phyloP scores from a whole-genome alignment of 2,797 vertebrate genomes.

The Molossus alvarezi region DNA sequence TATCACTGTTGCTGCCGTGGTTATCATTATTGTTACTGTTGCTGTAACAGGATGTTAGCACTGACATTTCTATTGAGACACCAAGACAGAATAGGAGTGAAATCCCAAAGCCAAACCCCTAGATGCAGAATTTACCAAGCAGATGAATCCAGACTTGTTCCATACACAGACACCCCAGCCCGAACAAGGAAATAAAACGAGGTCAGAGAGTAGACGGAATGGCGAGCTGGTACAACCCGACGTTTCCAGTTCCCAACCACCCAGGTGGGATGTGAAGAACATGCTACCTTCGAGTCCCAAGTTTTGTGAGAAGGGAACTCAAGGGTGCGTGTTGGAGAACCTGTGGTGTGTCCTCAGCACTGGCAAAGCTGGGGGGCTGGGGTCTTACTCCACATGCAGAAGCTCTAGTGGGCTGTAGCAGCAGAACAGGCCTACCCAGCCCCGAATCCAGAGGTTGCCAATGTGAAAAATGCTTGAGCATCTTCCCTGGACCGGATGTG shows the following conservation, averaged over 20 bases:
- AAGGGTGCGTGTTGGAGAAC: not conserved
- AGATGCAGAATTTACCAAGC: conserved; percentile 41
- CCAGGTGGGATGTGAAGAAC: not conserved
- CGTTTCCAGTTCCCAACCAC: not conserved
- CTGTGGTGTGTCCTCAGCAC: not conserved
- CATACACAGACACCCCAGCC: conserved; percentile 41
- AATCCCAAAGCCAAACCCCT: not conserved
- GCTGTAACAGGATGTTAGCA: not conserved
- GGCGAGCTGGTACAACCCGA: not conserved
- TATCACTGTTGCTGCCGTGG: not conserved
- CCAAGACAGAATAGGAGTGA: not conserved
- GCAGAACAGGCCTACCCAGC: not conserved
- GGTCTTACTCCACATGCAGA: not conserved
- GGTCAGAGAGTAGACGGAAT: not conserved
- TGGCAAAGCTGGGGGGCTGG: not conserved
- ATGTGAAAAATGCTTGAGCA: not conserved
- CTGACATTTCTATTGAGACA: conserved; percentile 24
- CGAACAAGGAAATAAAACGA: conserved; percentile 38
- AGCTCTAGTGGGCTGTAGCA: not conserved
- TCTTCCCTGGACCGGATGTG: not conserved
- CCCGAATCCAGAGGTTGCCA: not conserved
- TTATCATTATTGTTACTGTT: not conserved
- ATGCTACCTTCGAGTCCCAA: not conserved
- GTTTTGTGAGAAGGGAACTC: not conserved
- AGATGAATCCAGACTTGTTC: conserved; percentile 44